phyloP scores from a whole-genome alignment of 2,797 vertebrate genomes.

The Falco cherrug region DNA sequence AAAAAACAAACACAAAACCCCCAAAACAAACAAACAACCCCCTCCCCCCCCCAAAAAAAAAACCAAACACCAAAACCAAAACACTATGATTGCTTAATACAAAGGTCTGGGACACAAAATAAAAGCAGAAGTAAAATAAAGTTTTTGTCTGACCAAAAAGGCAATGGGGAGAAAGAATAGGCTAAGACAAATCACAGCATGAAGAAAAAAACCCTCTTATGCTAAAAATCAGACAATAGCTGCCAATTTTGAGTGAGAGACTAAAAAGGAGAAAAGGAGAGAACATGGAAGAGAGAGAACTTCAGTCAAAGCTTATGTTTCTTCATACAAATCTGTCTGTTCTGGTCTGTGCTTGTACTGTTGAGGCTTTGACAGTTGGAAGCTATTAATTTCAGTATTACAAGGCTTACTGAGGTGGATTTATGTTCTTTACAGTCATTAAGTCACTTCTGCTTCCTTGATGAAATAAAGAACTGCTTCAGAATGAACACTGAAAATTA shows the following conservation, averaged over 20 bases:
- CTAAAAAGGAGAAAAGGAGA: neutral
- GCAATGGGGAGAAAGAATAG: accelerated
- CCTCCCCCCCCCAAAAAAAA: too few relatives aligned
- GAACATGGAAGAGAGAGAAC: neutral
- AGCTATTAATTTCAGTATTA: conserved; percentile 47
- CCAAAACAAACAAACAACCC: too few relatives aligned
- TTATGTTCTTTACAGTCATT: conserved; percentile 3
- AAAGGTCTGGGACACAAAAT: neutral
- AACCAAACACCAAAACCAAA: too few relatives aligned
- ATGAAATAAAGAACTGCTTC: neutral
- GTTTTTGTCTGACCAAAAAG: neutral
- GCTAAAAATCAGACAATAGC: neutral
- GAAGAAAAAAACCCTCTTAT: neutral
- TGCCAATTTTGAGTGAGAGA: neutral
- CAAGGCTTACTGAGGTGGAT: conserved; percentile 35
- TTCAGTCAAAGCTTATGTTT: neutral
- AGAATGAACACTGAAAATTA: neutral
- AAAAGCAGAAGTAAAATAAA: neutral
- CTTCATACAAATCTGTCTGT: neutral
- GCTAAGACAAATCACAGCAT: neutral
- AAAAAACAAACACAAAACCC: too few relatives aligned
- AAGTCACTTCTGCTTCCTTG: conserved; percentile 20
- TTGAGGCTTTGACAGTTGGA: conserved; percentile 30
- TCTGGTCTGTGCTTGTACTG: neutral
- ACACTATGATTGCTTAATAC: neutral